phyloP scores from a whole-genome alignment of 2,888 invertebrate genomes.

The Artemia sinica region DNA sequence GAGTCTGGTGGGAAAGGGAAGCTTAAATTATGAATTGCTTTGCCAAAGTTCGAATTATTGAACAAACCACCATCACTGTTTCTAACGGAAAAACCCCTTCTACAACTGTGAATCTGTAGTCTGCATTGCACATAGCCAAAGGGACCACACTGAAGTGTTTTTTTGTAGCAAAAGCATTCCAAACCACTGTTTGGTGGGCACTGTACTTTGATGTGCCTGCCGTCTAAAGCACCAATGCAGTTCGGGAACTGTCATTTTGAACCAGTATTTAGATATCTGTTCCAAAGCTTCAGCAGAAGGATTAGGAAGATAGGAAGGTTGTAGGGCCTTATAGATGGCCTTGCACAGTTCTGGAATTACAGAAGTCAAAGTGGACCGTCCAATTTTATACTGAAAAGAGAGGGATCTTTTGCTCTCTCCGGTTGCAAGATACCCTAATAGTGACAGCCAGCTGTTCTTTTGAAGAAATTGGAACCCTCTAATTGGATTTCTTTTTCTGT shows the following conservation, averaged over 20 bases:
- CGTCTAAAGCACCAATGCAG: slow-evolving; percentile 25
- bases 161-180: slow-evolving; percentile 25
- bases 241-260: slow-evolving; percentile 26
- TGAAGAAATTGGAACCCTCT: slow-evolving; percentile 15
- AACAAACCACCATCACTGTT: slow-evolving; percentile 25
- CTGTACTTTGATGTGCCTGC: slow-evolving; percentile 24
- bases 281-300: slow-evolving; percentile 3
- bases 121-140: slow-evolving; percentile 25
- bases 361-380: background rate
- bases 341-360: background rate
- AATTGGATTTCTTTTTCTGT: slow-evolving; percentile 7
- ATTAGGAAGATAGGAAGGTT: background rate
- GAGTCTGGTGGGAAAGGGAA: background rate
- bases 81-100: slow-evolving; percentile 24
- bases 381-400: slow-evolving; percentile 3
- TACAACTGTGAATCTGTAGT: slow-evolving; percentile 24
- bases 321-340: slow-evolving; percentile 9
- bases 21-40: background rate
- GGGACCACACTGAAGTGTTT: slow-evolving; percentile 23
- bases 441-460: slow-evolving; percentile 16
- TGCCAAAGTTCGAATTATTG: background rate
- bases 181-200: slow-evolving; percentile 24
- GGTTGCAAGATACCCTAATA: slow-evolving; percentile 7
- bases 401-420: slow-evolving; percentile 3
- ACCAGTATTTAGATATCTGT: slow-evolving; percentile 22